A percentile compares a stretch with the other conserved stretches of the same genome.
These are phyloP conservation scores for Lissonota sp. DNA, from an alignment of 2,888 invertebrate genomes.

Conservation along the genomic window DNA sequence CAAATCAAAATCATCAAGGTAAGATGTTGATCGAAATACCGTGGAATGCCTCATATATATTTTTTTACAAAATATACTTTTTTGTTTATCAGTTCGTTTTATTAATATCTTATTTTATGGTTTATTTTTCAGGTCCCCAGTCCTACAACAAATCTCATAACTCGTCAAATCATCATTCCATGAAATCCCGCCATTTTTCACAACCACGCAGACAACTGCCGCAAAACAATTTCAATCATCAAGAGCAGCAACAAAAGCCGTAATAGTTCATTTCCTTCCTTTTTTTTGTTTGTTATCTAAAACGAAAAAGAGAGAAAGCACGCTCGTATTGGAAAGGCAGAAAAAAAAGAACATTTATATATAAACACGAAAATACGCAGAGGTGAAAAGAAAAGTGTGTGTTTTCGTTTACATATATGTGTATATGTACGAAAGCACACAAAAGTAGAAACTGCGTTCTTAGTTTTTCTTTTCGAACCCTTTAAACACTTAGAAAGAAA, in stretches of 20 bases:
- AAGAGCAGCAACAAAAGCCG: slow-evolving; percentile 71
- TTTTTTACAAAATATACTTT: slow-evolving; percentile 16
- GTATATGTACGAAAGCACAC: slow-evolving; percentile 42
- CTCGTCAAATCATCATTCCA: slow-evolving; percentile 83
- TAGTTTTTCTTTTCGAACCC: slow-evolving; percentile 72
- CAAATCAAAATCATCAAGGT: too few species aligned
- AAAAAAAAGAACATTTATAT: slow-evolving; percentile 66
- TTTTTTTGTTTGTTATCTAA: slow-evolving; percentile 44
- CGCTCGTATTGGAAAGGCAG: slow-evolving; percentile 68
- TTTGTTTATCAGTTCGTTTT: slow-evolving; percentile 53
- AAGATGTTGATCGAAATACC: too few species aligned
- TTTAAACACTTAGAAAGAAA: neutral
- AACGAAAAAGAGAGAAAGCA: slow-evolving; percentile 52
- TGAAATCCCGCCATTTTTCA: slow-evolving; percentile 78
- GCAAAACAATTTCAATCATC: slow-evolving; percentile 77
- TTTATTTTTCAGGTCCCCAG: slow-evolving; percentile 78
- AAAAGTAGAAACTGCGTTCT: slow-evolving; percentile 55
- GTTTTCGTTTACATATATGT: slow-evolving; percentile 61
- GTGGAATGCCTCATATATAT: neutral
- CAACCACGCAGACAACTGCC: slow-evolving; percentile 79
- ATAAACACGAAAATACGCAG: slow-evolving; percentile 63
- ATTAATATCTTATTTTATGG: slow-evolving; percentile 62
- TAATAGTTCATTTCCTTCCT: slow-evolving; percentile 72
- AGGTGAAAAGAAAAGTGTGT: slow-evolving; percentile 42
- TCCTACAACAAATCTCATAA: slow-evolving; percentile 79